Evolutionary conservation across 2,888 invertebrate genomes (phyloP), one percentile per base, ranked within the genome.

Genomic region (Crematogaster levior): DNA sequence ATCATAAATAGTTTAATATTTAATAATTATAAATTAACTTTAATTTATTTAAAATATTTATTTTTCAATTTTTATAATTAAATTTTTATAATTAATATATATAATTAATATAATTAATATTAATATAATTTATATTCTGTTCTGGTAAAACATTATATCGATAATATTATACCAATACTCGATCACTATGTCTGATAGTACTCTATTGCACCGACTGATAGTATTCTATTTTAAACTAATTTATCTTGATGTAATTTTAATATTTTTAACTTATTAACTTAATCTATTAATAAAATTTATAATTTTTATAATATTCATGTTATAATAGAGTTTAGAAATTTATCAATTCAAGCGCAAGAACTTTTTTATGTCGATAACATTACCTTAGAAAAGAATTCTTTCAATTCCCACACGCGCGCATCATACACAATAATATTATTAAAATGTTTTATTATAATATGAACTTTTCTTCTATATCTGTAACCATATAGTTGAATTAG

Each of bases 361-460:
- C 12, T 68, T 18, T 60, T 40, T 1, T 58, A 34, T 40, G 73
- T 63, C 51, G 74, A 18, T 63, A 75, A 75, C 24, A 18, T 75
- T 63, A 51, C 74, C 1, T 51, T 12, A 40, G 46, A 63, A 37
- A 24, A 48, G 12, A 48, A 48, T 51, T 46, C 18, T 0, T 30
- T 0, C 5, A 12, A 56, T 34, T 34, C 34, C 3, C 34, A 46
- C 4, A 46, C 15, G n/a, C n/a, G n/a, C n/a, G n/a, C n/a, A n/a
- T n/a, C n/a, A n/a, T n/a, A n/a, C n/a, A 21, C 10, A 53, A 21
- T 6, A 10, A 53, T 37, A 24, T 24, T 0, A 56, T 58, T 30
- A 30, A n/a, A n/a, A n/a, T n/a, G 9, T 34, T 34, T 58, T 18
- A 30, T 18, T 7, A 9, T 30, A 10, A 30, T n/a, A 61, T 34